Conservation (phyloP, 2,888 invertebrate genomes). For the Seladonia tumulorum region DNA sequence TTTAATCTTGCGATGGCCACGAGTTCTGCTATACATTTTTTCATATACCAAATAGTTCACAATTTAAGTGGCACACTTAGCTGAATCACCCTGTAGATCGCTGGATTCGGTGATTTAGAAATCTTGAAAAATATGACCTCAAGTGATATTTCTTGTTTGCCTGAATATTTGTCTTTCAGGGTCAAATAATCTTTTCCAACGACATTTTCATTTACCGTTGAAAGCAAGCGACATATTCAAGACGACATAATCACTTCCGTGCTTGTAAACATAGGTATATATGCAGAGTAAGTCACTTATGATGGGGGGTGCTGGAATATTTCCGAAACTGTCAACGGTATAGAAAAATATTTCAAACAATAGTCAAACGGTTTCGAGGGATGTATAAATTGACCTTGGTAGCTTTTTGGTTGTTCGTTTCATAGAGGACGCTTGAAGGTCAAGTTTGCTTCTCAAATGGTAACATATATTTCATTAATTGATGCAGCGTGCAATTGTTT, state of each 20-base stretch:
- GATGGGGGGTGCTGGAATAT: neutral
- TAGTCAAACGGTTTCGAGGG: neutral
- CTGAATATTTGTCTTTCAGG: neutral
- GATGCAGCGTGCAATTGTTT: neutral
- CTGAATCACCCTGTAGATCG: neutral
- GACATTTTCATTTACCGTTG: neutral
- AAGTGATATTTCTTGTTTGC: neutral
- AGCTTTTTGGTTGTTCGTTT: neutral
- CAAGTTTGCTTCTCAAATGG: neutral
- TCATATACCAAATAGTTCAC: neutral
- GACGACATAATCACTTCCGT: neutral
- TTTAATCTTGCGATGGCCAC: neutral
- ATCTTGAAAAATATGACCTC: neutral
- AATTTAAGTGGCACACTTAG: neutral
- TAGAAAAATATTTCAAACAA: neutral
- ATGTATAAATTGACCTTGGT: neutral
- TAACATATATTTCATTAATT: neutral
- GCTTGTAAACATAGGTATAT: neutral
- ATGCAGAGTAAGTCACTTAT: neutral
- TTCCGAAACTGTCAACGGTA: neutral
- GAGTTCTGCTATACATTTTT: neutral
- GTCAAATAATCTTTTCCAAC: neutral
- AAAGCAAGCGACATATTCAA: neutral
- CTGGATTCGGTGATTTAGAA: neutral
- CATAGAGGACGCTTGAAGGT: neutral